phyloP scores from a whole-genome alignment of 2,113 vertebrate genomes.

The Trematomus loennbergii region DNA sequence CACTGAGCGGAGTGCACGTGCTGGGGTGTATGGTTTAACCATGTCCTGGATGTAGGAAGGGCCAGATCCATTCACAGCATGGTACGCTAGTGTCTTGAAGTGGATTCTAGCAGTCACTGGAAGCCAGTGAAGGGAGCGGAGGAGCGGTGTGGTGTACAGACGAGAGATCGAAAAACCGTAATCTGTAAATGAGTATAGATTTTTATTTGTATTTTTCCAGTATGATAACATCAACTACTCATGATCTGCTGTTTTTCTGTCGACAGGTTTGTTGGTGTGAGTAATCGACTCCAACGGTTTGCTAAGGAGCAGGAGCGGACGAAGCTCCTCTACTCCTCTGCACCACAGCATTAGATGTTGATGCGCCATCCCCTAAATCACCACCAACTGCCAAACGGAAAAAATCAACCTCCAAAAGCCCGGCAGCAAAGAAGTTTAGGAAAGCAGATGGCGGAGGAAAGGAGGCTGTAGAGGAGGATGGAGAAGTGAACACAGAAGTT shows the following conservation, averaged over 20 bases:
- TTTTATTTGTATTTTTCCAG: background rate
- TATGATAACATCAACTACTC: background rate
- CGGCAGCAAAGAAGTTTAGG: constrained; percentile 5
- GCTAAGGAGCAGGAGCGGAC: constrained; percentile 91
- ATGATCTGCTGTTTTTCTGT: background rate
- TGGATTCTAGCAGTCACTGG: too few relatives aligned
- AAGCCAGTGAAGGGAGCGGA: too few relatives aligned
- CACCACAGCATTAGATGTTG: background rate
- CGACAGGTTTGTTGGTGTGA: constrained; percentile 87
- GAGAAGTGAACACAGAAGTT: background rate
- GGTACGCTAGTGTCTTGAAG: too few relatives aligned
- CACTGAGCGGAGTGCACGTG: too few relatives aligned
- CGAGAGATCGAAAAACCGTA: too few relatives aligned
- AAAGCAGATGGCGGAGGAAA: constrained; percentile 65
- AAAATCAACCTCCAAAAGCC: background rate
- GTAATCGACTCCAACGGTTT: constrained; percentile 89
- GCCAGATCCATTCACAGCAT: too few relatives aligned
- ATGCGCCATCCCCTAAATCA: background rate
- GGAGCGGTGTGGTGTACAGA: too few relatives aligned
- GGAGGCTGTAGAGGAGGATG: background rate
- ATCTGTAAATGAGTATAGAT: background rate
- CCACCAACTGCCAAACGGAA: background rate
- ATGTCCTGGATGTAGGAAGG: too few relatives aligned
- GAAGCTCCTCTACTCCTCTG: constrained; percentile 85
- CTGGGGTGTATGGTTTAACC: too few relatives aligned